Conservation (phyloP, 2,888 invertebrate species). For the Bembecia ichneumoniformis region DNA sequence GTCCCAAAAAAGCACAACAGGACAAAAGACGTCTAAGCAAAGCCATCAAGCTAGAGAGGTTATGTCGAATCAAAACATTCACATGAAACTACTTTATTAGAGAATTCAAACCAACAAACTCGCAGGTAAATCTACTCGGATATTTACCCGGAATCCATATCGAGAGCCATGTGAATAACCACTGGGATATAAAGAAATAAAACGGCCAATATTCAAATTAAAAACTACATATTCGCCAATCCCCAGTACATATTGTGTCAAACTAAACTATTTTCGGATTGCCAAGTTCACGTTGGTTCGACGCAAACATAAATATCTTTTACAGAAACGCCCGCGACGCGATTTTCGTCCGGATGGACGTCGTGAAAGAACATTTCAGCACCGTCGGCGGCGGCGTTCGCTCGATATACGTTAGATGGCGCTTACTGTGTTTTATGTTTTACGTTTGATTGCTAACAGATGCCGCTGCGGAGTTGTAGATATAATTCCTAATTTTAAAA, state of each 20-base stretch:
- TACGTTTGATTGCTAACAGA: too few species aligned
- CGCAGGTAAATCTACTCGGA: conserved; percentile 22
- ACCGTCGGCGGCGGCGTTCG: neutral
- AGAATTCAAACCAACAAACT: conserved; percentile 20
- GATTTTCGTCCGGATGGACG: neutral
- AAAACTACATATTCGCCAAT: conserved; percentile 70
- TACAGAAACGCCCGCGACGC: neutral
- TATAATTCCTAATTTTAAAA: too few species aligned
- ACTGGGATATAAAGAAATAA: conserved; percentile 36
- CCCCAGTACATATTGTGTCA: conserved; percentile 59
- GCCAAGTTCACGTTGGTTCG: conserved; percentile 62
- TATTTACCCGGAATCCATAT: conserved; percentile 66
- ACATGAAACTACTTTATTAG: conserved; percentile 19
- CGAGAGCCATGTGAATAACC: conserved; percentile 39
- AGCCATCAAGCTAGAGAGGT: conserved; percentile 36
- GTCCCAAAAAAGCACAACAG: neutral
- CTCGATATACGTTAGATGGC: neutral
- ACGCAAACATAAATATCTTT: conserved; percentile 45
- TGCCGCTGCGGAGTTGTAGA: too few species aligned
- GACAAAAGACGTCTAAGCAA: neutral
- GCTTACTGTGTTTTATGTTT: neutral
- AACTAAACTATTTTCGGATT: conserved; percentile 65
- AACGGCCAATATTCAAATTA: conserved; percentile 58
- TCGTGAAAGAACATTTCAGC: neutral
- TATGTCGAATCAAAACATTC: conserved; percentile 55